phyloP scores from a whole-genome alignment of 2,797 vertebrate genomes.

The Argyrosomus regius region DNA sequence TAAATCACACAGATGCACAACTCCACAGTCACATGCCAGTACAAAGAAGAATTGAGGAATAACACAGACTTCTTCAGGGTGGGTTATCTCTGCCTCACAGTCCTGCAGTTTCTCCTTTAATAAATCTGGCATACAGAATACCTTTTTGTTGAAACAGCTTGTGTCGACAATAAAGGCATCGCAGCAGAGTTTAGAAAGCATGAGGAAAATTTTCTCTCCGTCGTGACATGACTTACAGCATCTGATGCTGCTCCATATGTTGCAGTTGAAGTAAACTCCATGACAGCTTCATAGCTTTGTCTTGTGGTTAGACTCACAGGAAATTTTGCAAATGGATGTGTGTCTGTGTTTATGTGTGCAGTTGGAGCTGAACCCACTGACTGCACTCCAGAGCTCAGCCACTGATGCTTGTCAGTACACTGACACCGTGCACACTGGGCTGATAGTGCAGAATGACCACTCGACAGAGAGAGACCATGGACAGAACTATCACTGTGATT shows the following conservation, averaged over 20 bases:
- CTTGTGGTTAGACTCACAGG: conserved; percentile 31
- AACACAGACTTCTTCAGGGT: conserved; percentile 21
- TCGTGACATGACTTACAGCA: conserved; percentile 41
- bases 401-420: conserved; percentile 44
- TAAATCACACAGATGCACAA: conserved; percentile 52
- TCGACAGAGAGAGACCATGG: conserved; percentile 72
- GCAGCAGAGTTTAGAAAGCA: conserved; percentile 50
- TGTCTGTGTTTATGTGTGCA: conserved; percentile 41
- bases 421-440: conserved; percentile 35
- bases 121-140: conserved; percentile 52
- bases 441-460: conserved; percentile 76
- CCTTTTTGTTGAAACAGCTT: conserved; percentile 53
- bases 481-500: conserved; percentile 80
- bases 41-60: conserved; percentile 45
- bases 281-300: conserved; percentile 38
- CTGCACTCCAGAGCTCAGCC: conserved; percentile 49
- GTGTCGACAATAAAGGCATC: conserved; percentile 55
- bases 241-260: conserved; percentile 12
- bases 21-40: conserved; percentile 27
- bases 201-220: conserved; percentile 6
- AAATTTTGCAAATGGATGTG: conserved; percentile 59
- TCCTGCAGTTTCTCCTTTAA: conserved; percentile 48
- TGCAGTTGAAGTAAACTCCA: conserved; percentile 30
- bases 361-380: conserved; percentile 50
- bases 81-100: conserved; percentile 64